Conservation (phyloP, 2,888 invertebrate species). For the Hyalella azteca region DNA sequence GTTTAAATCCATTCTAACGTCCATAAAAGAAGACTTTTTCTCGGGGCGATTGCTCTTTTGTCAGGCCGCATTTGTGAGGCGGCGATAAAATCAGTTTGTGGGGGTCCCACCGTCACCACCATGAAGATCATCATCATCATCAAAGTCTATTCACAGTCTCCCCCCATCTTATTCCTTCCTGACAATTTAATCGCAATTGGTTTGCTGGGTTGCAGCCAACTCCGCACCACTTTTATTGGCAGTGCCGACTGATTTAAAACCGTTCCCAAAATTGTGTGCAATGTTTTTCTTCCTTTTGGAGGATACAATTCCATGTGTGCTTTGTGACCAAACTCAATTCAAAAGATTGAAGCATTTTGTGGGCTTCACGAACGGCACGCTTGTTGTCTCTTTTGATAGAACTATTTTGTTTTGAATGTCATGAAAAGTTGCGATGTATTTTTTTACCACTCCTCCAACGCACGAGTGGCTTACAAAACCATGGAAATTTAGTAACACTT, state of each 20-base stretch:
- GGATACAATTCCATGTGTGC: conserved; percentile 7
- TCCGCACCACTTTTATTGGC: conserved; percentile 6
- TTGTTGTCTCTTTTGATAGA: too few species aligned
- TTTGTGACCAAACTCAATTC: conserved; percentile 28
- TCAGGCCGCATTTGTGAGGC: background rate
- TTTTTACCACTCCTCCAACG: too few species aligned
- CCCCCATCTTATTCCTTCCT: conserved; percentile 33
- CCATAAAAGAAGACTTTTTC: background rate
- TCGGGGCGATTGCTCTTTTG: background rate
- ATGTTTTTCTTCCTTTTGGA: conserved; percentile 17
- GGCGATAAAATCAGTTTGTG: background rate
- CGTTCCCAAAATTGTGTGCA: background rate
- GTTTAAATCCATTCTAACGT: background rate
- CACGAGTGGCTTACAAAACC: too few species aligned
- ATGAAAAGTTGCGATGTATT: too few species aligned
- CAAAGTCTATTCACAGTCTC: conserved; percentile 16
- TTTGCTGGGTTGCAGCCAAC: conserved; percentile 8
- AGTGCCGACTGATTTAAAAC: background rate
- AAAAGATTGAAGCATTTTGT: background rate
- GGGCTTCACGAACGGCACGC: background rate
- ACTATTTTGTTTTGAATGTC: too few species aligned
- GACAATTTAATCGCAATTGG: conserved; percentile 37
- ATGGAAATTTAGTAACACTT: too few species aligned
- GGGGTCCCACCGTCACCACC: background rate
- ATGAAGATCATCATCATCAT: conserved; percentile 19